phyloP scores from a whole-genome alignment of 2,888 invertebrate genomes.

The Eudemis profundana region DNA sequence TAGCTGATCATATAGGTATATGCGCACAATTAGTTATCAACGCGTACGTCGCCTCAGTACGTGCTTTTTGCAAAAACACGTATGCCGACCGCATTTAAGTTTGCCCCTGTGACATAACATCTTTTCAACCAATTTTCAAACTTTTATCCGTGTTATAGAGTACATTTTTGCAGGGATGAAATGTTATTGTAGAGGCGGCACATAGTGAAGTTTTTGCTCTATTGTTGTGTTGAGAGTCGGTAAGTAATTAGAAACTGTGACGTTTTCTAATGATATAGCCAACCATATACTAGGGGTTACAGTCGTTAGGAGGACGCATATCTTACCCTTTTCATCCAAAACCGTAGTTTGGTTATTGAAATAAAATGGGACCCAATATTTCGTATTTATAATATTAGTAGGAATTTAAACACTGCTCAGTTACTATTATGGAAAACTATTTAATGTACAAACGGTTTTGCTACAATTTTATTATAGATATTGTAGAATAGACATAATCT shows the following conservation, averaged over 20 bases:
- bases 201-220: background rate
- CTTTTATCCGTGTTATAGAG: background rate
- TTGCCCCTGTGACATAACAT: constrained; percentile 9
- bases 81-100: constrained; percentile 3
- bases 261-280: constrained; percentile 20
- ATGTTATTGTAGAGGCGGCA: background rate
- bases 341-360: too few species aligned
- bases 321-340: too few species aligned
- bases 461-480: too few species aligned
- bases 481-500: too few species aligned
- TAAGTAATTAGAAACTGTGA: constrained; percentile 15
- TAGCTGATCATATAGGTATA: background rate
- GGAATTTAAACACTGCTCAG: too few species aligned
- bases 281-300: background rate
- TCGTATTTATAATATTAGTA: too few species aligned
- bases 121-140: background rate
- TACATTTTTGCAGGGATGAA: background rate
- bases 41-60: background rate
- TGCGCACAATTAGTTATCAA: constrained; percentile 18
- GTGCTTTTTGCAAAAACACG: constrained; percentile 27
- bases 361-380: too few species aligned
- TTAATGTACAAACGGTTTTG: too few species aligned
- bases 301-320: background rate
- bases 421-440: too few species aligned
- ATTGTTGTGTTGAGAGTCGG: constrained; percentile 15